Conservation (phyloP, 1,140 invertebrate genomes). For the Lepidostoma basale region DNA sequence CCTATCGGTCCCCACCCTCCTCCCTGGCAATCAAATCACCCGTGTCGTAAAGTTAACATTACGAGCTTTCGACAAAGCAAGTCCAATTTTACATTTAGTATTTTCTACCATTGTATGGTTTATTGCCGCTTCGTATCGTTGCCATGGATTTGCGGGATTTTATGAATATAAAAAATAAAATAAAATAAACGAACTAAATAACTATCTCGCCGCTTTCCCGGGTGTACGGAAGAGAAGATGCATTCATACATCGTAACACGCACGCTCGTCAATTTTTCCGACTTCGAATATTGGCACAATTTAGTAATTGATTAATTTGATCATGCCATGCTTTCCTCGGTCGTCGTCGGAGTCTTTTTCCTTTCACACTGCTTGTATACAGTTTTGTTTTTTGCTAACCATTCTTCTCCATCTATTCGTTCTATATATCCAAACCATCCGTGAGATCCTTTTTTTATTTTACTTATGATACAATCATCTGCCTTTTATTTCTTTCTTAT, state of each 20-base stretch:
- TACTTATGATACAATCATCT: no score
- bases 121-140: not conserved
- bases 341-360: no score
- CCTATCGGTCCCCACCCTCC: no score
- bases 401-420: no score
- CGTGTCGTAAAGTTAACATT: not conserved
- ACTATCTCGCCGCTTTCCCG: not conserved
- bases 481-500: no score
- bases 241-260: not conserved
- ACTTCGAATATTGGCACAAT: not conserved
- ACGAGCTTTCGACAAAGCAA: not conserved
- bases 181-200: not conserved
- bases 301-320: no score
- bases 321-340: no score
- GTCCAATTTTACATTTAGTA: not conserved
- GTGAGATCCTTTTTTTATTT: no score
- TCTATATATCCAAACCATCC: no score
- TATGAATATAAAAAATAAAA: not conserved
- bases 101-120: conserved; percentile 7
- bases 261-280: not conserved
- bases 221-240: not conserved
- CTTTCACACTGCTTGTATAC: no score
- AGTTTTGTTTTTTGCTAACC: no score
- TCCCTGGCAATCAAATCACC: conserved; percentile 4
- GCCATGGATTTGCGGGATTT: not conserved